Evolutionary conservation across 2,797 vertebrate genomes (phyloP).

Genomic region (Nothura maculosa): DNA sequence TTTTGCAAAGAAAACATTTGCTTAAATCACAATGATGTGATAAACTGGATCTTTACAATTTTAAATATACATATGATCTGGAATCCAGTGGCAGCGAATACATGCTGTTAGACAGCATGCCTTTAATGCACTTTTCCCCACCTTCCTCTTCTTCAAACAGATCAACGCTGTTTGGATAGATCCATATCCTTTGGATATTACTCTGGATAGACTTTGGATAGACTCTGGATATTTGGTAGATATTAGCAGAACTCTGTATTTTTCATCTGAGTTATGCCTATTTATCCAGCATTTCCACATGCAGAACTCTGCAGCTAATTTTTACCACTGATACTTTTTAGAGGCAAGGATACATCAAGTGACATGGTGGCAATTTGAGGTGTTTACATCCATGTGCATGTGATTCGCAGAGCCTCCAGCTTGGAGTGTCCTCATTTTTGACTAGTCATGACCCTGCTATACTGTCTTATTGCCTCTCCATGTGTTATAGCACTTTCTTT

Average conservation of each 20-base stretch:
- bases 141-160: background rate
- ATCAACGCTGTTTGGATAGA: background rate
- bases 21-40: fast-evolving
- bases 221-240: background rate
- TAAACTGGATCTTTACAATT: fast-evolving
- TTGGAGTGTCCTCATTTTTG: background rate
- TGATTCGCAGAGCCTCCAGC: slow-evolving; percentile 48
- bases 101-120: background rate
- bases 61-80: background rate
- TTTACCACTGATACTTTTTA: background rate
- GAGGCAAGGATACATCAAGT: background rate
- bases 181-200: background rate
- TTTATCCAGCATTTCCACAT: background rate
- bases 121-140: background rate
- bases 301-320: background rate
- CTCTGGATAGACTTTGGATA: background rate
- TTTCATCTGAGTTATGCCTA: background rate
- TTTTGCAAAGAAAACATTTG: background rate
- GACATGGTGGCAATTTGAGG: background rate
- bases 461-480: background rate
- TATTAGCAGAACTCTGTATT: background rate
- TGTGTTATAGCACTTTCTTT: slow-evolving; percentile 43
- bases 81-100: background rate
- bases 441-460: slow-evolving; percentile 17
- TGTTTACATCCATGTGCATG: slow-evolving; percentile 25